Percentiles rank a stretch among this genome's conserved stretches.
Conservation (phyloP, 2,113 vertebrate species). For the Vidua chalybeata region DNA sequence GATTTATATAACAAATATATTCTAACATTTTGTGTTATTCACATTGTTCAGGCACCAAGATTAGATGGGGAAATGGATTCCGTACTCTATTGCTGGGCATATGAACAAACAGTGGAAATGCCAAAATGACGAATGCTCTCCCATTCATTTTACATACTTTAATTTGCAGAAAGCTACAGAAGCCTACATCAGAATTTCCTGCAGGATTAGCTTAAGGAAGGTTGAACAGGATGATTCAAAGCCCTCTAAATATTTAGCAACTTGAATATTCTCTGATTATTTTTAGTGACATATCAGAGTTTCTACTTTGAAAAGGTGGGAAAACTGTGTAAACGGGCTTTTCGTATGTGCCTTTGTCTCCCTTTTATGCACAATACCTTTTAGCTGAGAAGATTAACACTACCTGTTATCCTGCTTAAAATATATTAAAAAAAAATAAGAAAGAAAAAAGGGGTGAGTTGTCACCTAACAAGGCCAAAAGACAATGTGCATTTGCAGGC, state of each 20-base stretch:
- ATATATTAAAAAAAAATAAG: not conserved
- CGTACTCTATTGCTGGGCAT: conserved; percentile 30
- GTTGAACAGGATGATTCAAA: conserved; percentile 18
- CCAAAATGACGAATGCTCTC: conserved; percentile 63
- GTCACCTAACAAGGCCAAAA: not conserved
- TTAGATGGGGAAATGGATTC: conserved; percentile 62
- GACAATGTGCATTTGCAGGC: not conserved
- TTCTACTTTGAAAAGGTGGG: not conserved
- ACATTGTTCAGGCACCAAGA: conserved; percentile 58
- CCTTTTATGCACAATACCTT: not conserved
- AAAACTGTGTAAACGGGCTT: not conserved
- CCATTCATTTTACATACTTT: conserved; percentile 44
- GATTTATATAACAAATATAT: conserved; percentile 46
- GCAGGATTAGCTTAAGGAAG: not conserved
- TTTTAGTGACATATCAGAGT: not conserved
- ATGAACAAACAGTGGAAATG: conserved; percentile 73
- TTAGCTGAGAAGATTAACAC: not conserved
- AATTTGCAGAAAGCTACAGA: conserved; percentile 33
- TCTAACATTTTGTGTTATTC: conserved; percentile 63
- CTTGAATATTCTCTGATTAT: not conserved
- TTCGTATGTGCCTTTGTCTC: not conserved
- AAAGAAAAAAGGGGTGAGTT: not conserved
- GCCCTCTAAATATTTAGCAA: conserved; percentile 23
- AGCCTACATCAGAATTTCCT: conserved; percentile 13
- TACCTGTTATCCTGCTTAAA: not conserved